Evolutionary conservation across 2,797 vertebrate species (phyloP).

Genomic region (Falco cherrug): DNA sequence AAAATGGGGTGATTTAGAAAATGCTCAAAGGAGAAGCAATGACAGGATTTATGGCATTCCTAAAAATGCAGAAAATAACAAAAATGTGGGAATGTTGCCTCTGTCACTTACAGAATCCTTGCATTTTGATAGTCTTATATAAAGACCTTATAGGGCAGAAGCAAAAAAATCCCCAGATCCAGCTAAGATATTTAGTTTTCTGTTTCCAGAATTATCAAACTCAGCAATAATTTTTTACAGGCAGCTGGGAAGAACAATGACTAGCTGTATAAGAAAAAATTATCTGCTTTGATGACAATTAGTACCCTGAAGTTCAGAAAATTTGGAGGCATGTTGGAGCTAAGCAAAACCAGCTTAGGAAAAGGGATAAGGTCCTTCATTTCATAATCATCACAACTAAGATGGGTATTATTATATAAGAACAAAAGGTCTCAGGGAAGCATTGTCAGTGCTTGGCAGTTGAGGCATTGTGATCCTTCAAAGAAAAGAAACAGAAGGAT

Average conservation of each 20-base stretch:
- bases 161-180: not conserved
- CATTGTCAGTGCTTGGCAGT: not conserved
- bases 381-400: slow-evolving; percentile 17
- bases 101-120: slow-evolving; percentile 30
- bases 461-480: not conserved
- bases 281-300: slow-evolving; percentile 55
- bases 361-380: not conserved
- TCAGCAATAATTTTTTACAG: slow-evolving; percentile 11
- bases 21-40: slow-evolving; percentile 13
- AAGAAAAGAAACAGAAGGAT: not conserved
- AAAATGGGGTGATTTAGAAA: slow-evolving; percentile 53
- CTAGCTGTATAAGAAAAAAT: slow-evolving; percentile 39
- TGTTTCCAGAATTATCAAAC: slow-evolving; percentile 48
- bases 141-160: not conserved
- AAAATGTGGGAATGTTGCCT: slow-evolving; percentile 30
- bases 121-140: slow-evolving; percentile 18
- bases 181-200: not conserved
- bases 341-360: slow-evolving; percentile 39
- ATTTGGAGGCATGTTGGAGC: not conserved
- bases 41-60: slow-evolving; percentile 55
- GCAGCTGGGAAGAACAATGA: slow-evolving; percentile 43
- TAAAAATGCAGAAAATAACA: slow-evolving; percentile 49
- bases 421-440: slow-evolving; percentile 13
- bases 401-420: slow-evolving; percentile 33
- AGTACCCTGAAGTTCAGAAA: slow-evolving; percentile 54